Percentiles rank a stretch among this genome's conserved stretches.
These are phyloP conservation scores for Chunga burmeisteri DNA, from an alignment of 2,113 vertebrate genomes.

Conservation along the genomic window DNA sequence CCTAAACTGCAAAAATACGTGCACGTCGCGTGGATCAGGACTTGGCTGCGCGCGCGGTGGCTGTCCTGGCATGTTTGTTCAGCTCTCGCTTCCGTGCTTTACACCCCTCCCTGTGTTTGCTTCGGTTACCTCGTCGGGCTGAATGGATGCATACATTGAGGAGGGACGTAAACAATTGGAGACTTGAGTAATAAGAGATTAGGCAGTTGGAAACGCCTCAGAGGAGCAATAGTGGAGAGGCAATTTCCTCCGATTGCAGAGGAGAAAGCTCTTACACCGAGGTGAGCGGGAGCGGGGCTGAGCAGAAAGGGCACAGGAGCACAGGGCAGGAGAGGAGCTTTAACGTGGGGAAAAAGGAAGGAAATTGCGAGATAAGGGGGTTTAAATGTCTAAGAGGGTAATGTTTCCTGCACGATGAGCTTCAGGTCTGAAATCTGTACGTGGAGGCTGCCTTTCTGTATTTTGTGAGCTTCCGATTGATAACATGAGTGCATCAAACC, in stretches of 20 bases:
- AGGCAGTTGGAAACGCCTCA: not conserved
- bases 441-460: not conserved
- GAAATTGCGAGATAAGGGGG: not conserved
- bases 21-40: accelerated
- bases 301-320: not conserved
- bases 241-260: not conserved
- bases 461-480: not conserved
- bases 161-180: not conserved
- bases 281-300: not conserved
- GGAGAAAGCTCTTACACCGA: not conserved
- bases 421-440: accelerated
- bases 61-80: not conserved
- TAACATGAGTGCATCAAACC: not conserved
- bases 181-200: not conserved
- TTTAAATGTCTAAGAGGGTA: not conserved
- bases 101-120: not conserved
- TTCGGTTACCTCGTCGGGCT: accelerated
- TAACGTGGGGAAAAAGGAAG: not conserved
- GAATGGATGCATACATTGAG: not conserved
- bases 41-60: accelerated
- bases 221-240: not conserved
- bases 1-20: accelerated
- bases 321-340: not conserved
- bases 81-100: not conserved
- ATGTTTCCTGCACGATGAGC: not conserved